Evolutionary conservation across 2,888 invertebrate genomes (phyloP).

Genomic region (Alloscopus bannaensis): DNA sequence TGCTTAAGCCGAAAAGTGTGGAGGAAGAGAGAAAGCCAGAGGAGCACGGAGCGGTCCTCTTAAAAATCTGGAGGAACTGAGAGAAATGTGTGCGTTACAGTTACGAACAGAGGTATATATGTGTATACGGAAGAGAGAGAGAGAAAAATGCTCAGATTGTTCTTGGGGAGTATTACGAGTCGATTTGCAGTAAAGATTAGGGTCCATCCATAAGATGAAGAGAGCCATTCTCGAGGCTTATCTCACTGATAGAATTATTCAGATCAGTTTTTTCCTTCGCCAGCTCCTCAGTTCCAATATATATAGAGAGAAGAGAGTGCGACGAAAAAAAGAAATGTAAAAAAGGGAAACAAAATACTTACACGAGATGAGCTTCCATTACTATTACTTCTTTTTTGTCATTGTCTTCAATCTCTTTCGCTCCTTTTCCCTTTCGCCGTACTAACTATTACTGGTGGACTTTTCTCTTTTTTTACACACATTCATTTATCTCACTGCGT

Average conservation of each 20-base stretch:
- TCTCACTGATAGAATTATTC: conserved; percentile 73
- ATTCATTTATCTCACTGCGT: conserved; percentile 32
- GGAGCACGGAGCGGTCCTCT: conserved; percentile 31
- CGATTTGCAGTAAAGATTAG: conserved; percentile 74
- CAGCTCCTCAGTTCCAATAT: conserved; percentile 11
- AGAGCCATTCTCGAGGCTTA: conserved; percentile 73
- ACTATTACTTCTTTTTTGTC: conserved; percentile 31
- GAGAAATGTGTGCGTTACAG: too few relatives aligned
- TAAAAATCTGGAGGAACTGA: too few relatives aligned
- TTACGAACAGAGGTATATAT: conserved; percentile 1
- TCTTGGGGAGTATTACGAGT: conserved; percentile 73
- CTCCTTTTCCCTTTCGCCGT: conserved; percentile 26
- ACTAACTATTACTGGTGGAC: background rate
- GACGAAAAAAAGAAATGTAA: conserved; percentile 25
- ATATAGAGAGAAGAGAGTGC: conserved; percentile 13
- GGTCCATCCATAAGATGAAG: conserved; percentile 73
- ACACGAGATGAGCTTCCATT: conserved; percentile 29
- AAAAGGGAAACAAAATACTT: conserved; percentile 37
- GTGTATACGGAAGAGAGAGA: conserved; percentile 7
- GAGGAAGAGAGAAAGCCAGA: conserved; percentile 19
- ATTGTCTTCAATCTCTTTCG: conserved; percentile 26
- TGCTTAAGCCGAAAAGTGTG: conserved; percentile 23
- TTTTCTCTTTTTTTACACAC: conserved; percentile 14
- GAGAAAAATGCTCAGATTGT: conserved; percentile 67
- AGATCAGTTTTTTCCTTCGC: conserved; percentile 70